Percentiles rank a stretch among this genome's conserved stretches.
These are phyloP conservation scores for Myotis lucifugus DNA, from an alignment of 2,113 vertebrate species.

Conservation along the genomic window DNA sequence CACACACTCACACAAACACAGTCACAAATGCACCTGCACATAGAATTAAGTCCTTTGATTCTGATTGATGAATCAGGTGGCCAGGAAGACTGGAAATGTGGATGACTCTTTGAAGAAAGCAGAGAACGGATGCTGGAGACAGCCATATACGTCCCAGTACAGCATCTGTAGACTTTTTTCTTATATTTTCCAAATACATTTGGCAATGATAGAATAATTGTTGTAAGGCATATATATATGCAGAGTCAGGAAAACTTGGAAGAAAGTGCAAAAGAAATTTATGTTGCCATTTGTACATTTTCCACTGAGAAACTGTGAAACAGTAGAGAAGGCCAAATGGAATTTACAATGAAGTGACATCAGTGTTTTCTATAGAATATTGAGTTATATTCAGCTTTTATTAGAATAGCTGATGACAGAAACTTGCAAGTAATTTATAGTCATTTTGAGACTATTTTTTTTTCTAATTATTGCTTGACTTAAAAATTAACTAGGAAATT, in stretches of 20 bases:
- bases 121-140: not conserved
- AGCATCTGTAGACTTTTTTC: not conserved
- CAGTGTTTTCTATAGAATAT: conserved; percentile 23
- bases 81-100: not conserved
- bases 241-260: not conserved
- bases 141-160: not conserved
- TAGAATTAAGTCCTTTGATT: not conserved
- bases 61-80: not conserved
- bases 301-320: not conserved
- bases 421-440: conserved; percentile 64
- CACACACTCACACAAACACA: not conserved
- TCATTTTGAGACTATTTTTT: conserved; percentile 52
- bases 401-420: conserved; percentile 44
- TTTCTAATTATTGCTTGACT: conserved; percentile 48
- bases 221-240: not conserved
- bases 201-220: not conserved
- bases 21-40: not conserved
- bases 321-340: not conserved
- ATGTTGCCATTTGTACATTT: not conserved
- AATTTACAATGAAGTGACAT: conserved; percentile 25
- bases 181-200: not conserved
- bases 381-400: conserved; percentile 47
- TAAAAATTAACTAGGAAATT: conserved; percentile 69
- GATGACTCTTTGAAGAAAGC: not conserved
- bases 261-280: not conserved